Conservation (phyloP, 2,113 vertebrate species). For the Turdus rufiventris region DNA sequence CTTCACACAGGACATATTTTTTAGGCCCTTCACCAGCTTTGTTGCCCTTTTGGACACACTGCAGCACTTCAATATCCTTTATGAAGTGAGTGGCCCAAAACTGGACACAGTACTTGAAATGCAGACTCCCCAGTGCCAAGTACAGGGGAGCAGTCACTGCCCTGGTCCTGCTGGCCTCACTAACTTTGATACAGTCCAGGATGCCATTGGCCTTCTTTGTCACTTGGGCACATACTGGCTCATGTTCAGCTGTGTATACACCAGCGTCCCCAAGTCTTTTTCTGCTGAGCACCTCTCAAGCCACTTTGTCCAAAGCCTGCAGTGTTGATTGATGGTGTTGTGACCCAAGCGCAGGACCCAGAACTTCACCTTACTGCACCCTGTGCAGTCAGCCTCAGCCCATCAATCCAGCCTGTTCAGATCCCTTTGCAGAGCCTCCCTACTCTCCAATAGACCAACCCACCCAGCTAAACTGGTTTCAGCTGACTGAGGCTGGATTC, state of each 20-base stretch:
- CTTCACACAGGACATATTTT: not conserved
- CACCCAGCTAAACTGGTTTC: not conserved
- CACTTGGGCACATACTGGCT: not conserved
- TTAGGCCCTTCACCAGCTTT: not conserved
- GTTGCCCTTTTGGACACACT: no score
- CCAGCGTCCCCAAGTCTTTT: not conserved
- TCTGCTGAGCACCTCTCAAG: not conserved
- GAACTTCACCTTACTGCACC: not conserved
- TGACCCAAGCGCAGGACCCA: not conserved
- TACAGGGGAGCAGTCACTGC: not conserved
- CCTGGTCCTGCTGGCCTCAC: not conserved
- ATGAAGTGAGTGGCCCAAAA: not conserved
- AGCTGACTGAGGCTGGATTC: not conserved
- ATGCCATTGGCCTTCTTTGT: fast-evolving
- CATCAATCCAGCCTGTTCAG: no score
- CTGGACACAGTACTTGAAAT: not conserved
- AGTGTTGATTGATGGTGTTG: not conserved
- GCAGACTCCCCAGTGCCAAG: fast-evolving
- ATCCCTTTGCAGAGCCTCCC: not conserved
- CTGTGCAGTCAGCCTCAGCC: not conserved
- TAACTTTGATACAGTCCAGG: not conserved
- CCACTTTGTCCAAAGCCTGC: not conserved
- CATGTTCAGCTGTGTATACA: not conserved
- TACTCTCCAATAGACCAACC: not conserved
- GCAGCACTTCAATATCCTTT: not conserved